Evolutionary conservation across 2,888 invertebrate species (phyloP).

Genomic region (Rhimphoctona megacephalus): DNA sequence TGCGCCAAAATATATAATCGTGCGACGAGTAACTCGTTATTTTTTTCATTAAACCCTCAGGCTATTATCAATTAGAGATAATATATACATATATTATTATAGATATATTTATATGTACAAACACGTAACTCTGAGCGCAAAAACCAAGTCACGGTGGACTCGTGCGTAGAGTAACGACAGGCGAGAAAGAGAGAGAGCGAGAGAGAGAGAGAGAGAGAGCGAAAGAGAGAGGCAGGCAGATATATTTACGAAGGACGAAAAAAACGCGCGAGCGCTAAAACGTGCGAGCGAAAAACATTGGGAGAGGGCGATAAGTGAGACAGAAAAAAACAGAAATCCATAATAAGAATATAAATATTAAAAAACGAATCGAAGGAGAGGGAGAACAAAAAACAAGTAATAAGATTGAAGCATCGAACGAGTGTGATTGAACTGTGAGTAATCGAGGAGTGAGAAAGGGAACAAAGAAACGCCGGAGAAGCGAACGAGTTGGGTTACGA

Average conservation of each 20-base stretch:
- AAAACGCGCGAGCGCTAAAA: neutral
- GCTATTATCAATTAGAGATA: slow-evolving; percentile 29
- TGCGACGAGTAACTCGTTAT: neutral
- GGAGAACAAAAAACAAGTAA: neutral
- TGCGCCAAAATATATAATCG: slow-evolving; percentile 12
- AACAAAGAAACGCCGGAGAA: slow-evolving; percentile 27
- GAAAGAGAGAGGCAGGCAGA: neutral
- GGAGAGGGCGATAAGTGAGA: neutral
- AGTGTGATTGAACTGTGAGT: slow-evolving; percentile 11
- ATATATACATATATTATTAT: neutral
- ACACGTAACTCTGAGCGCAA: slow-evolving; percentile 5
- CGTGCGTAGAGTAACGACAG: slow-evolving; percentile 2
- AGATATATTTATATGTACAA: slow-evolving; percentile 4
- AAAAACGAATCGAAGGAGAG: neutral
- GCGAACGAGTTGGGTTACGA: slow-evolving; percentile 31
- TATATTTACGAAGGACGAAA: neutral
- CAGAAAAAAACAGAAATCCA: neutral
- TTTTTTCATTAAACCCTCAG: neutral
- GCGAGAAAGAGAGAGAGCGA: neutral
- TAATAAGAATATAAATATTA: slow-evolving; percentile 14
- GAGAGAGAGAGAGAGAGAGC: neutral
- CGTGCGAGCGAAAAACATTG: too few species aligned
- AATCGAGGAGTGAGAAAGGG: slow-evolving; percentile 24
- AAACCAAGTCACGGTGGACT: slow-evolving; percentile 11
- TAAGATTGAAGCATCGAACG: slow-evolving; percentile 14